Evolutionary conservation across 2,113 vertebrate species (phyloP).

Genomic region (Pachycephala philippinensis): DNA sequence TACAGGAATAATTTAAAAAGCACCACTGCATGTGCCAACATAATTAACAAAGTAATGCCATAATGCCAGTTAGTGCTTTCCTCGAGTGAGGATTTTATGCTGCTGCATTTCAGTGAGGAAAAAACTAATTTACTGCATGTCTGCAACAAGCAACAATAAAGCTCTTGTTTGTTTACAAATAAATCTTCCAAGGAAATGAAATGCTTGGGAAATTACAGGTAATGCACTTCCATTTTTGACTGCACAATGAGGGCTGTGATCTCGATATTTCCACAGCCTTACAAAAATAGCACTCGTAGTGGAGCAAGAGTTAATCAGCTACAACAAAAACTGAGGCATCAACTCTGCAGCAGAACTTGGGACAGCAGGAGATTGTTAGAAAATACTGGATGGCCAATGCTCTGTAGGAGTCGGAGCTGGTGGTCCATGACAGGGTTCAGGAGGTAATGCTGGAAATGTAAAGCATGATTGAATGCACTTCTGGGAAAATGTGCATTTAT

Average conservation of each 20-base stretch:
- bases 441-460: background rate
- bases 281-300: background rate
- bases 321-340: background rate
- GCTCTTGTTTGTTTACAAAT: slow-evolving; percentile 54
- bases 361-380: background rate
- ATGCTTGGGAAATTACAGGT: slow-evolving; percentile 52
- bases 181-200: slow-evolving; percentile 63
- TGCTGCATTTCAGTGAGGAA: background rate
- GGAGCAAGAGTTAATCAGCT: slow-evolving; percentile 1
- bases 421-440: background rate
- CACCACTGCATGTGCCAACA: slow-evolving; percentile 4
- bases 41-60: slow-evolving; percentile 50
- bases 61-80: slow-evolving; percentile 22
- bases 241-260: background rate
- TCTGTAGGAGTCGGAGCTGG: background rate
- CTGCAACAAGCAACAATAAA: slow-evolving; percentile 36
- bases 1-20: slow-evolving; percentile 24
- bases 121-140: slow-evolving; percentile 34
- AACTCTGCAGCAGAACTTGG: background rate
- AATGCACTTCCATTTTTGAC: slow-evolving; percentile 13
- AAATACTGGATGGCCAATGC: background rate
- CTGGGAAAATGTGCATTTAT: background rate
- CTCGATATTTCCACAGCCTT: background rate
- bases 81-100: slow-evolving; percentile 19
- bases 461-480: background rate